phyloP scores from a whole-genome alignment of 2,113 vertebrate species.

The Trematomus loennbergii region DNA sequence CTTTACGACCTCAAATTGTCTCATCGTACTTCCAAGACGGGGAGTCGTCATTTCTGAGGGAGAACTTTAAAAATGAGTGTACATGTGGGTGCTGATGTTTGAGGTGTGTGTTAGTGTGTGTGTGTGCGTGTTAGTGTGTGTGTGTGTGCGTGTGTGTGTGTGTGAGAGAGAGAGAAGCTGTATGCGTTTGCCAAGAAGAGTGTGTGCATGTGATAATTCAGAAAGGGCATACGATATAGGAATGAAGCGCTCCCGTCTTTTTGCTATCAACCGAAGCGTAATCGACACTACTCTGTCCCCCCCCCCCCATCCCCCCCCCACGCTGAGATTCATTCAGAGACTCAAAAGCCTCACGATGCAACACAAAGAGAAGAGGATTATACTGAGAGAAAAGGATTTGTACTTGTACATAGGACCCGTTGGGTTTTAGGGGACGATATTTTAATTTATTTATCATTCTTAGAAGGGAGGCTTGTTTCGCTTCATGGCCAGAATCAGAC shows the following conservation, averaged over 20 bases:
- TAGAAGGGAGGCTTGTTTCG: constrained; percentile 43
- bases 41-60: constrained; percentile 18
- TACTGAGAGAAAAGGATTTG: constrained; percentile 65
- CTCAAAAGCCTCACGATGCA: constrained; percentile 42
- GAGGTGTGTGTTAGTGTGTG: constrained; percentile 10
- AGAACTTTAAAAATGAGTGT: neutral
- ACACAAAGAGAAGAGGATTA: constrained; percentile 58
- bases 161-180: constrained; percentile 14
- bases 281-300: constrained; percentile 29
- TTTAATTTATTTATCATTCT: constrained; percentile 85
- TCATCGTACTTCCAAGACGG: constrained; percentile 28
- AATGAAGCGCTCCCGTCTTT: constrained; percentile 32
- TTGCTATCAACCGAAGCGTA: constrained; percentile 22
- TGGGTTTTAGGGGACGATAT: constrained; percentile 72
- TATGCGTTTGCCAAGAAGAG: constrained; percentile 17
- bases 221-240: constrained; percentile 43
- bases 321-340: constrained; percentile 15
- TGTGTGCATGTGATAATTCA: constrained; percentile 46
- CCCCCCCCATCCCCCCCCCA: neutral
- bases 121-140: neutral
- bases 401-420: constrained; percentile 82
- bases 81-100: constrained; percentile 37
- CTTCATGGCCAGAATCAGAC: constrained; percentile 40
- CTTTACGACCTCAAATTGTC: neutral
- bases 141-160: constrained; percentile 13